These are phyloP conservation scores for Philypnodon macrostomus DNA, from an alignment of 2,797 vertebrate species.

Conservation along the genomic window DNA sequence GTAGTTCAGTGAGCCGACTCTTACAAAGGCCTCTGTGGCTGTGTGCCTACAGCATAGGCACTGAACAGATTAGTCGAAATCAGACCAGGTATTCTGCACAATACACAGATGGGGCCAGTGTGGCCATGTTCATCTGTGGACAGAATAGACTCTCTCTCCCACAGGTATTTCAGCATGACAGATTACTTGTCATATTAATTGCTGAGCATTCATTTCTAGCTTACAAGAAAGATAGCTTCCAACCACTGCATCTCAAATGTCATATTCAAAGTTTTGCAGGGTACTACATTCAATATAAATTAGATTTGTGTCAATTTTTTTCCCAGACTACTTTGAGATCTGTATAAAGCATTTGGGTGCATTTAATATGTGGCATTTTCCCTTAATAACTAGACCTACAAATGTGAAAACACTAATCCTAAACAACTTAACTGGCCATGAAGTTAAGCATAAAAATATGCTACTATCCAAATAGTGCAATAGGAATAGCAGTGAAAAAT, in stretches of 20 bases:
- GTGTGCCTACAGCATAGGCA: slow-evolving; percentile 46
- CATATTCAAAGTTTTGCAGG: background rate
- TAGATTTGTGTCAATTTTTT: no score
- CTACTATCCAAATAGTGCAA: no score
- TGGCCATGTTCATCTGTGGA: slow-evolving; percentile 21
- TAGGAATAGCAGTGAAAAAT: no score
- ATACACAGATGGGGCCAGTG: slow-evolving; percentile 47
- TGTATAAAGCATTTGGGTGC: no score
- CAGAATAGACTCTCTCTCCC: slow-evolving; percentile 7
- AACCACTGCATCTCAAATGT: slow-evolving; percentile 12
- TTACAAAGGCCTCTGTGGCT: slow-evolving; percentile 51
- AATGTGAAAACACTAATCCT: no score
- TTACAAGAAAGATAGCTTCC: slow-evolving; percentile 10
- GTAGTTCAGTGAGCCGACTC: slow-evolving; percentile 31
- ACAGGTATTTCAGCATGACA: slow-evolving; percentile 14
- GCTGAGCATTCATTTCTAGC: slow-evolving; percentile 6
- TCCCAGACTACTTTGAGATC: no score
- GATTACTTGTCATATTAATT: slow-evolving; percentile 12
- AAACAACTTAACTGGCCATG: no score
- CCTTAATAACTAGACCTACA: no score
- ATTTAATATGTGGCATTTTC: no score
- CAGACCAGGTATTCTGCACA: slow-evolving; percentile 39
- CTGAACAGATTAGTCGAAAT: slow-evolving; percentile 45
- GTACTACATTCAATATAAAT: background rate
- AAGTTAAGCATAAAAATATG: no score